A percentile compares a stretch with the other conserved stretches of the same genome.
phyloP scores from a whole-genome alignment of 1,140 invertebrate genomes.

The Dreissena rostriformis region DNA sequence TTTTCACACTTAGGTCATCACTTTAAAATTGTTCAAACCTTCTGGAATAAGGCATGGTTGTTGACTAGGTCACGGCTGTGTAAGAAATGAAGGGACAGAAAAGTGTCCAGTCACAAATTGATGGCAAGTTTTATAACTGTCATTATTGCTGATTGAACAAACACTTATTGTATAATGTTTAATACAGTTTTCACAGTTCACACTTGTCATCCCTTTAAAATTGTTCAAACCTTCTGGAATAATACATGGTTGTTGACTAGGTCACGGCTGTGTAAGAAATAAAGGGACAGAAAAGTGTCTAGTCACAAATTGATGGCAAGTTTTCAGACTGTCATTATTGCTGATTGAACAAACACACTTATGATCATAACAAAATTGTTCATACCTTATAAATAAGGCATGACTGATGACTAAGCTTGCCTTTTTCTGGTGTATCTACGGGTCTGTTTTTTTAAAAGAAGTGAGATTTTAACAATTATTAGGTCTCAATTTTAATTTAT shows the following conservation, averaged over 20 bases:
- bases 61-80: not conserved
- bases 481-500: not conserved
- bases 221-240: not conserved
- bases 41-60: conserved; percentile 45
- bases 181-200: no score
- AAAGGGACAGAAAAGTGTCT: conserved; percentile 25
- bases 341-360: no score
- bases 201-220: not conserved
- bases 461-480: no score
- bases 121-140: not conserved
- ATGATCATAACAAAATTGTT: no score
- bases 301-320: not conserved
- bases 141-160: no score
- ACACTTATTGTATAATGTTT: no score
- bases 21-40: not conserved
- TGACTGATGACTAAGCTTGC: not conserved
- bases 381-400: not conserved
- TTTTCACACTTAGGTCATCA: no score
- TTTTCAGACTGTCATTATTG: not conserved
- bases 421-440: no score
- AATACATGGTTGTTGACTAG: conserved; percentile 5
- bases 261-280: conserved; percentile 43
- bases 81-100: conserved; percentile 43
- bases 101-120: not conserved
- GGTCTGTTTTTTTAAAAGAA: no score